phyloP scores from a whole-genome alignment of 2,797 vertebrate genomes.

The Danio choprae region DNA sequence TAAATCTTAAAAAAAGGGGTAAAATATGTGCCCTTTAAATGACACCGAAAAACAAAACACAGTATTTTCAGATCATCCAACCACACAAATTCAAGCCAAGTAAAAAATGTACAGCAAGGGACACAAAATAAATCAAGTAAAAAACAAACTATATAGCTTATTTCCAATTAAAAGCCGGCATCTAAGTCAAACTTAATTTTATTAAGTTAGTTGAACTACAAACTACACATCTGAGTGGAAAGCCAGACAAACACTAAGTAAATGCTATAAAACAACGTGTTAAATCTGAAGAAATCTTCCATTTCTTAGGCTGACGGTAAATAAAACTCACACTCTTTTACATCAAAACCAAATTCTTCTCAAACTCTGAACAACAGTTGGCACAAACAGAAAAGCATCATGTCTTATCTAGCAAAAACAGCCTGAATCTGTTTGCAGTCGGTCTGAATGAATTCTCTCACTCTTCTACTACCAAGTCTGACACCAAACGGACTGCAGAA shows the following conservation, averaged over 20 bases:
- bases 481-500: conserved; percentile 46
- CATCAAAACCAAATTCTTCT: conserved; percentile 18
- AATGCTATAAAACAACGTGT: background rate
- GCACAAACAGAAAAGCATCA: conserved; percentile 13
- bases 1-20: no score
- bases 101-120: no score
- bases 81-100: no score
- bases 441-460: conserved; percentile 9
- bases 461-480: conserved; percentile 65
- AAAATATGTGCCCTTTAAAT: no score
- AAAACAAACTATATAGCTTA: background rate
- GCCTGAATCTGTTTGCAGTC: conserved; percentile 31
- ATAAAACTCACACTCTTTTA: conserved; percentile 12
- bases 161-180: background rate
- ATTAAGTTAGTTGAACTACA: background rate
- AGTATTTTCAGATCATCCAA: no score
- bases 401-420: conserved; percentile 30
- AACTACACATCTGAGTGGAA: background rate
- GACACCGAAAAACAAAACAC: no score
- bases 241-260: background rate
- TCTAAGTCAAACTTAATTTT: background rate
- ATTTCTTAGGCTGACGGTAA: background rate
- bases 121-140: background rate
- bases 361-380: background rate
- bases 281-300: conserved; percentile 21